Evolutionary conservation across 1,140 invertebrate genomes (phyloP).

Genomic region (Temnothorax curvispinosus): DNA sequence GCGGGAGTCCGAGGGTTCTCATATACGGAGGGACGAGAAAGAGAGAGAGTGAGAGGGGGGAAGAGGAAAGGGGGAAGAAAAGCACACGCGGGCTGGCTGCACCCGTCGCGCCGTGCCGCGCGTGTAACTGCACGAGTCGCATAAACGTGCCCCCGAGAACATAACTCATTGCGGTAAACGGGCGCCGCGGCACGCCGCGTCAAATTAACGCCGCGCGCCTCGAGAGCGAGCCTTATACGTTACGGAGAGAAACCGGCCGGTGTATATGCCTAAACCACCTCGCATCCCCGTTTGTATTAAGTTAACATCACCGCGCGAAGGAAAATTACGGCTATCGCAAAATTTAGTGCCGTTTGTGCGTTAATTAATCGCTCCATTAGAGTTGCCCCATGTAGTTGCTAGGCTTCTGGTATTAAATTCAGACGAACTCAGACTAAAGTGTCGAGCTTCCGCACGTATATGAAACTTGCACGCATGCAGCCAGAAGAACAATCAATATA

Average conservation of each 20-base stretch:
- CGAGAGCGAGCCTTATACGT: constrained; percentile 64
- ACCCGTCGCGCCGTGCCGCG: constrained; percentile 32
- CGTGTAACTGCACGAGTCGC: constrained; percentile 76
- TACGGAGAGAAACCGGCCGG: constrained; percentile 41
- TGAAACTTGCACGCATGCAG: neutral
- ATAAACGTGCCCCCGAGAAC: constrained; percentile 81
- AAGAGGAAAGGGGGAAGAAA: constrained; percentile 11
- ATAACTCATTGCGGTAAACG: constrained; percentile 83
- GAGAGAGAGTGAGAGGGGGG: neutral
- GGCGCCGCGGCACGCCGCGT: constrained; percentile 79
- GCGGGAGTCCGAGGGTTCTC: neutral
- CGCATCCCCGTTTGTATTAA: constrained; percentile 25
- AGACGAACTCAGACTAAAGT: neutral
- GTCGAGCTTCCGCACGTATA: neutral
- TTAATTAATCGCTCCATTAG: constrained; percentile 30
- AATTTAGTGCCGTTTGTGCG: neutral
- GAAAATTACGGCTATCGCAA: constrained; percentile 5
- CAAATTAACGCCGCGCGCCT: constrained; percentile 79
- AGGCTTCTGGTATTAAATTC: neutral
- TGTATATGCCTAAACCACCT: neutral
- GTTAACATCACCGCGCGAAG: constrained; percentile 21
- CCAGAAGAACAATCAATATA: constrained; percentile 13
- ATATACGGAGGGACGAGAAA: neutral
- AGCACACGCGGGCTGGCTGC: neutral
- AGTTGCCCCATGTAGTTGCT: neutral